Base-by-base conservation (phyloP, 2,888 invertebrate species). In the Pteria penguin region DNA sequence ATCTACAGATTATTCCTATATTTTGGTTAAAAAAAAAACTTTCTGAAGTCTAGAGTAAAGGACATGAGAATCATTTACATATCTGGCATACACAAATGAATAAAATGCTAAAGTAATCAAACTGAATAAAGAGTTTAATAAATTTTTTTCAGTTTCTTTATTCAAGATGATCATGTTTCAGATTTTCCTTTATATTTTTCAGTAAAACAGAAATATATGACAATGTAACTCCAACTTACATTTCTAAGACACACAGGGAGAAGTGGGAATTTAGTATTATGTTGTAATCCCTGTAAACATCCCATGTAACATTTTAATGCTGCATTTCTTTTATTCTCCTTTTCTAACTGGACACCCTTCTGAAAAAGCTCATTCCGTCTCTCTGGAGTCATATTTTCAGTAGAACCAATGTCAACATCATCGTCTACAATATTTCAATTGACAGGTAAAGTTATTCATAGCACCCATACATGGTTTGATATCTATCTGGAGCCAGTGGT, bases 161-260 rank as follows among this genome's bases (percentile, higher is more conserved):
- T n/a, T n/a, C n/a, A n/a, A n/a, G n/a, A n/a, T n/a, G n/a, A n/a
- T n/a, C n/a, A n/a, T n/a, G n/a, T n/a, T n/a, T n/a, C n/a, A n/a
- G 2, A 55, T 2, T 55, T 3, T 4, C 55, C n/a, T 4, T 8
- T 22, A 55, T 55, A 4, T 55, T 4, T 55, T 11, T n/a, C 26
- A 27, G 61, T 61, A 11, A 61, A 4, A 61, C 26, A 3, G 4
- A 26, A 8, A 61, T 29, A 33, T 29, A 26, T n/a, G 14, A 3
- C 26, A 31, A 63, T 32, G 22, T 4, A 26, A n/a, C n/a, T n/a
- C n/a, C n/a, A 45, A 81, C 89, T 84, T 77, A 89, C 90, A 82
- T 88, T 87, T 78, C 89, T 84, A 11, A 91, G 84, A 67, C 91
- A 91, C 77, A 90, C 89, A 36, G 91, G 90, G 58, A 91, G 77